Evolutionary conservation across 2,888 invertebrate species (phyloP).

Genomic region (Mechanitis mazaeus): DNA sequence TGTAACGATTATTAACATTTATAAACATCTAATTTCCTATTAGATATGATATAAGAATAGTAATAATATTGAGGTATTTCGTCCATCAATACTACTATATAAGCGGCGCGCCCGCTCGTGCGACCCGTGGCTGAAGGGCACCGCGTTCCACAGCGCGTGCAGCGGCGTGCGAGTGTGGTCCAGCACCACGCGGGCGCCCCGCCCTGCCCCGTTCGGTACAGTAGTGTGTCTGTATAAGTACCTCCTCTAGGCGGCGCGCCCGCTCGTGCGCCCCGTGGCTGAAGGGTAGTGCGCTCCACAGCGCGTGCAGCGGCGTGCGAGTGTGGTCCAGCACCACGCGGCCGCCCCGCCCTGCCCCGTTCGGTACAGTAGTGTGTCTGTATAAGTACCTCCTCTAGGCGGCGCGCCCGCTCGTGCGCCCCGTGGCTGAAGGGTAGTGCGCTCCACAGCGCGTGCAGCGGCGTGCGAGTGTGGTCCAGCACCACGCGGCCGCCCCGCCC

Average conservation of each 20-base stretch:
- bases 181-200: conserved; percentile 92
- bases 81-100: too few species aligned
- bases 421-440: conserved; percentile 54
- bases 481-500: conserved; percentile 93
- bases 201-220: conserved; percentile 77
- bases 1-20: conserved; percentile 28
- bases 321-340: conserved; percentile 89
- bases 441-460: conserved; percentile 79
- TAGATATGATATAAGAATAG: not conserved
- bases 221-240: conserved; percentile 18
- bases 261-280: too few species aligned
- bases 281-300: too few species aligned
- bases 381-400: conserved; percentile 43
- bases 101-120: too few species aligned
- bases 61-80: too few species aligned
- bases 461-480: conserved; percentile 85
- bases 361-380: too few species aligned
- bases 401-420: conserved; percentile 22
- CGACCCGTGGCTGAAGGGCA: too few species aligned
- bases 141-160: too few species aligned
- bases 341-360: conserved; percentile 89
- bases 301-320: conserved; percentile 62
- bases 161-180: conserved; percentile 83
- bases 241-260: conserved; percentile 39
- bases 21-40: not conserved